Evolutionary conservation across 2,888 invertebrate genomes (phyloP), one percentile per base, ranked within the genome.

Genomic region (Sphinx pinastri): DNA sequence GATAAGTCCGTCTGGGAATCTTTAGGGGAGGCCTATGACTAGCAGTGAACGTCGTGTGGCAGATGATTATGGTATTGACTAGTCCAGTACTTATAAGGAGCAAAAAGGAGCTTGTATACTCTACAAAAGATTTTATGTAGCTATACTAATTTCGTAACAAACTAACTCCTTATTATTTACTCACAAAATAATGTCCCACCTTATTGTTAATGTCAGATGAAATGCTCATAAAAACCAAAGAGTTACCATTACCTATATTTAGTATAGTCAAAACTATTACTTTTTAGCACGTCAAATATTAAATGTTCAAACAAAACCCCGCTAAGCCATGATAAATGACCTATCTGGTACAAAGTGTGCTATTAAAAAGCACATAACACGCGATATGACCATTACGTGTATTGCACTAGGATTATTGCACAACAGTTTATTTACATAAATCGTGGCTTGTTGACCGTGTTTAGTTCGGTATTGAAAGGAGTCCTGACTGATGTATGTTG

Each of bases 301-400:
- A 13, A 57, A 57, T 12, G 19, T 63, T 16, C 16, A 47, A 60
- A 60, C 63, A 47, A 19, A 47, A 13, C 19, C 63, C 19, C 47
- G 19, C 63, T 63, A 63, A 25, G 47, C 19, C 47, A 19, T 63
- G 63, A 49, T 49, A 49, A 49, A 63, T 19, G 63, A 49, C 63
- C 63, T 63, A 63, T 63, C 63, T 63, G 49, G 47, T 63, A 49
- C 6, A 63, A 47, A 63, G 63, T 49, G 63, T 47, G 63, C 63
- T 47, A 63, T 63, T 63, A 63, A 63, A 63, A 63, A 63, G 60
- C 11, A 19, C 16, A 25, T 12, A 19, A 47, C 63, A 63, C 49
- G 63, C 63, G 47, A 63, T 63, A 63, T 49, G 19, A 49, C 16
- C 63, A 63, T 63, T 63, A 63, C 63, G 49, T 63, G 63, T 63